Conservation (phyloP, 2,113 vertebrate species). For the Pterocles burchelli region DNA sequence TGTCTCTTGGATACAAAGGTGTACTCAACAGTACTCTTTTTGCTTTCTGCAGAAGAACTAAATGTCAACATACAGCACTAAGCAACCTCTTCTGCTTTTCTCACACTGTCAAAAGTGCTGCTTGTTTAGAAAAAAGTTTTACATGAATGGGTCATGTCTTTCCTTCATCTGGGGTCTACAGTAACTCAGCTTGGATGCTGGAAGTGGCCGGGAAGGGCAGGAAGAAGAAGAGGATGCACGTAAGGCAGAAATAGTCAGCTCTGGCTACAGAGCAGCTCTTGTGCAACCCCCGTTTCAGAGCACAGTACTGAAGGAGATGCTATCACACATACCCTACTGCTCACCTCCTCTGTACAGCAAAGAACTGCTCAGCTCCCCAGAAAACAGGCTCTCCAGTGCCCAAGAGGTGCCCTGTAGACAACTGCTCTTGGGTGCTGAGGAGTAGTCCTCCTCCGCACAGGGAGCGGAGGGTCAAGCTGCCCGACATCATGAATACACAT, state of each 20-base stretch:
- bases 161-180: neutral
- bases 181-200: neutral
- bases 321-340: neutral
- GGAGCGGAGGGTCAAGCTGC: neutral
- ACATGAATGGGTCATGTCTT: neutral
- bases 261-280: neutral
- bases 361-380: neutral
- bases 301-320: neutral
- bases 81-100: neutral
- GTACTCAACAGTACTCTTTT: neutral
- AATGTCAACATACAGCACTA: neutral
- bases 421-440: accelerated
- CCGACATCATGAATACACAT: neutral
- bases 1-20: slow-evolving; percentile 43
- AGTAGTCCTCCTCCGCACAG: neutral
- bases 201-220: slow-evolving; percentile 20
- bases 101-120: neutral
- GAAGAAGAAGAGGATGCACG: neutral
- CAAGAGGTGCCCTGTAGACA: accelerated
- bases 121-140: neutral
- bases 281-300: neutral
- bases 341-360: neutral
- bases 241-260: neutral
- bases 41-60: slow-evolving; percentile 8
- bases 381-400: neutral